Evolutionary conservation across 2,113 vertebrate species (phyloP), one percentile per base, ranked within the genome.

Genomic region (Pampusana beccarii): DNA sequence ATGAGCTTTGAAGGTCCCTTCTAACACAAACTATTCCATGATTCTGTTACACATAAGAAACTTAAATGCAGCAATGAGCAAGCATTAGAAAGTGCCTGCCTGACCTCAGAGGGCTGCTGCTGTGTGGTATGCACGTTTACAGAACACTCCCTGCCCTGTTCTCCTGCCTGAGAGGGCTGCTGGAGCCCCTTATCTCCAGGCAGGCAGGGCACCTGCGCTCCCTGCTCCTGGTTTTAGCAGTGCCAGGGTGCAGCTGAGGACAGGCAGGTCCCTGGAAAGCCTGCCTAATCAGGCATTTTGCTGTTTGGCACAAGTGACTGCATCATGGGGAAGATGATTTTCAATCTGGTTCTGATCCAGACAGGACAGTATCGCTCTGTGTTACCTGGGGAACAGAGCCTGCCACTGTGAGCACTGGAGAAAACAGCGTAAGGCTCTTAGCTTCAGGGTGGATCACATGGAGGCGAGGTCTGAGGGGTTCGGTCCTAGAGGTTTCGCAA

Each of bases 241-340:
- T 8, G 75, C 75, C 6, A 0, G 83, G 70, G 92, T 60, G 81
- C 87, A 90, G 79, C 88, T 80, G 60, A 94, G 92, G 88, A 90
- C 66, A 94, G 50, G 11, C 4, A 0, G 21, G 70, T 94, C 85
- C 87, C 67, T 89, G 86, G 72, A 84, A 91, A 90, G 65, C 51
- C 65, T 90, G 92, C 61, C 69, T 95, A 79, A 95, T 92, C 86
- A 87, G 86, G 86, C 91, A 51, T 64, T 86, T 46, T 80, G 56
- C 51, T 79, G 9, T 54, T 67, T 93, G 94, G 86, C 91, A 93
- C 65, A 60, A 95, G 53, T 4, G 38, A 62, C 65, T 71, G 80
- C 53, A 13, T 29, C 83, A 48, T 25, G 69, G 65, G 56, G 61
- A 91, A 79, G 61, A 79, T 57, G 60, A 79, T 89, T 95, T 92